Base-by-base conservation (phyloP, 1,140 invertebrate genomes). In the Trichonephila inaurata region DNA sequence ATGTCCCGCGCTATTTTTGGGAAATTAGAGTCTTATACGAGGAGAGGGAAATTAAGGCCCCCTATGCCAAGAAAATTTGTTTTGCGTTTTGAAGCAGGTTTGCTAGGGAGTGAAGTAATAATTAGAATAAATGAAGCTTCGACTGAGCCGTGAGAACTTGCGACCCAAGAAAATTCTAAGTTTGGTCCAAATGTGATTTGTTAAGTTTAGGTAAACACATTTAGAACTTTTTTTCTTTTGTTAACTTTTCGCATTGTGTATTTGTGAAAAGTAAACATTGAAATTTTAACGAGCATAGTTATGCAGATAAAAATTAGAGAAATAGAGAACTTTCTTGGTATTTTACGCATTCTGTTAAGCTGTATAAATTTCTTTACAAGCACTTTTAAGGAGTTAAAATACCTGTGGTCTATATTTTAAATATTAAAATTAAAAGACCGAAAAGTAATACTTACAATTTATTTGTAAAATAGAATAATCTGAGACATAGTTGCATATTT, bases 61-160 rank as follows among this genome's bases (percentile, higher is more conserved):
- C 86, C 86, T 44, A 24, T 62, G 12, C 61, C n/a, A 24, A 64
- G 86, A 66, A 66, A 87, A 66, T 88, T 88, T 88, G 33, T 88
- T 88, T 88, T 88, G 60, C 86, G 60, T 88, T 66, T 86, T 86
- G 14, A 16, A 88, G 28, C 14, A 28, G 51, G 51, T 51, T 51
- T 51, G 51, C 51, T 51, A 10, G 24, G 86, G 40, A 88, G 58
- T 62, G 40, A 88, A 64, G 28, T 88, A 88, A 88, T 88, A 88
- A 88, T 88, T 88, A 88, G 86, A 88, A 88, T 66, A 88, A 88
- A 88, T 88, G 61, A 61, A 40, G 85, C 28, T 87, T 87, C 44
- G 86, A 28, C 44, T 33, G 61, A 44, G 33, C 44, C 8, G 33
- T 82, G 40, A 82, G 77, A 61, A 61, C 60, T 61, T 16, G 61